These are phyloP conservation scores for Araneus ventricosus DNA, from an alignment of 1,140 invertebrate species.

Conservation along the genomic window DNA sequence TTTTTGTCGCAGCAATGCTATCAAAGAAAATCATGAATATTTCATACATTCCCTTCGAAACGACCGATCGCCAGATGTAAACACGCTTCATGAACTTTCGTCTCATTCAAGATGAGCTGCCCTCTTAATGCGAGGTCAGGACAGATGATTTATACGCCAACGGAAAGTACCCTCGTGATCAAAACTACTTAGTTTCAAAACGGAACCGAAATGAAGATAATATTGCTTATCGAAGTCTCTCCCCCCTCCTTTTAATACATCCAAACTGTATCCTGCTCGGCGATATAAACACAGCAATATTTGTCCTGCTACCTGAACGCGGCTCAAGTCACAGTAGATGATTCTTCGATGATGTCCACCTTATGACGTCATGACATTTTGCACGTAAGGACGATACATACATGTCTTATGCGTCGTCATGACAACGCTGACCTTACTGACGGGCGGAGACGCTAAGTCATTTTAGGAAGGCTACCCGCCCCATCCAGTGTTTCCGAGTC, in stretches of 20 bases:
- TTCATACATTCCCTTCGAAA: too few relatives aligned
- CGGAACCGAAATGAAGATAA: not conserved
- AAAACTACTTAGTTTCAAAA: not conserved
- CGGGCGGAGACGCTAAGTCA: constrained; percentile 71
- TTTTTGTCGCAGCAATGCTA: too few relatives aligned
- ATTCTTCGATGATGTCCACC: constrained; percentile 52
- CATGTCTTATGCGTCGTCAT: constrained; percentile 67
- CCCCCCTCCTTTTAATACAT: not conserved
- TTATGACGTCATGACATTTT: constrained; percentile 70
- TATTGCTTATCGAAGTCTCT: not conserved
- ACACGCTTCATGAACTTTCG: too few relatives aligned
- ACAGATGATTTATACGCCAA: not conserved
- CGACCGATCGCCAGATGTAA: too few relatives aligned
- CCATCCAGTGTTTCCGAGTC: constrained; percentile 44
- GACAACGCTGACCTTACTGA: constrained; percentile 66
- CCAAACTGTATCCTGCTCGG: not conserved
- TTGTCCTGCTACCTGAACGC: constrained; percentile 40
- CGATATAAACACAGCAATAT: constrained; percentile 39
- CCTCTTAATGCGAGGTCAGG: not conserved
- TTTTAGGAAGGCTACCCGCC: constrained; percentile 67
- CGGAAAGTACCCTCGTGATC: not conserved
- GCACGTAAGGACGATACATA: constrained; percentile 66
- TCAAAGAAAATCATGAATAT: too few relatives aligned
- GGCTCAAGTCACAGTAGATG: not conserved
- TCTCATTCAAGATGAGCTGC: not conserved